Evolutionary conservation across 2,888 invertebrate species (phyloP).

Genomic region (Anagyrus pseudococci): DNA sequence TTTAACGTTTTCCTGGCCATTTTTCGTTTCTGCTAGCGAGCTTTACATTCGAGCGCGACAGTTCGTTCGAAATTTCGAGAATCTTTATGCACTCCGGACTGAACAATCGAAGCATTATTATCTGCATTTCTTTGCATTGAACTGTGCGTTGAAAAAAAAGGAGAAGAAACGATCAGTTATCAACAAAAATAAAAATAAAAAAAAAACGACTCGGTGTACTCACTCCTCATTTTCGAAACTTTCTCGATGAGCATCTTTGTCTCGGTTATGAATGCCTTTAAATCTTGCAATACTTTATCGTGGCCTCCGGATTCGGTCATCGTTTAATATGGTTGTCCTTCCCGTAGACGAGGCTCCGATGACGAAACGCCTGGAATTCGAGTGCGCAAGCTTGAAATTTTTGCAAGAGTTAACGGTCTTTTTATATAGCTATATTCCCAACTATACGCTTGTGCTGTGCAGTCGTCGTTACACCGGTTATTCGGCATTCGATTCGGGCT

Average conservation of each 20-base stretch:
- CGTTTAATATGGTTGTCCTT: no score
- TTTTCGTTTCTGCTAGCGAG: background rate
- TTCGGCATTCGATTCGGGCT: no score
- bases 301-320: background rate
- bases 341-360: no score
- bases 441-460: no score
- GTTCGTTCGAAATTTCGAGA: slow-evolving; percentile 16
- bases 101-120: slow-evolving; percentile 43
- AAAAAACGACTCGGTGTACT: slow-evolving; percentile 17
- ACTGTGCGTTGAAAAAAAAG: slow-evolving; percentile 39
- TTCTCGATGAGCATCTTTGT: slow-evolving; percentile 44
- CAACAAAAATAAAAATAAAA: background rate
- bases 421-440: no score
- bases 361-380: no score
- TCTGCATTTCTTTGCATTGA: slow-evolving; percentile 43
- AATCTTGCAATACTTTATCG: slow-evolving; percentile 25
- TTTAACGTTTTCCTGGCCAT: no score
- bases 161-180: background rate
- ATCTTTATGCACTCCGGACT: slow-evolving; percentile 39
- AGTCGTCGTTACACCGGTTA: no score
- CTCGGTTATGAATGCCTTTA: slow-evolving; percentile 35
- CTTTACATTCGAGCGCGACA: background rate
- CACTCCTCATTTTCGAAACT: slow-evolving; percentile 46
- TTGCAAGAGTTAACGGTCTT: no score
- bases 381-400: no score